Evolutionary conservation across 2,797 vertebrate species (phyloP), one percentile per base, ranked within the genome.

Genomic region (Phoebastria nigripes): DNA sequence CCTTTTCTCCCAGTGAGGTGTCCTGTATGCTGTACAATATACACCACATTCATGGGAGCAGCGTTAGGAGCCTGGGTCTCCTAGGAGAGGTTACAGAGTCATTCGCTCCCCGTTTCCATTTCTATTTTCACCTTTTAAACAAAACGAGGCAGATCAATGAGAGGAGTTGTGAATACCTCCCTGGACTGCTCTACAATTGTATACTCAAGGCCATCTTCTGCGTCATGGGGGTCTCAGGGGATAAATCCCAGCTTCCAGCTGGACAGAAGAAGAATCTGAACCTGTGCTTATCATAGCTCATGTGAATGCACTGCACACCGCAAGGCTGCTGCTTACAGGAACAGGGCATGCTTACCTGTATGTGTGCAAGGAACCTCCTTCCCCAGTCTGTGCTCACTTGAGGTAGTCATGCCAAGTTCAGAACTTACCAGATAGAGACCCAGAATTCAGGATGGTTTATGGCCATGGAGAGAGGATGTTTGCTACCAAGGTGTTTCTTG

Each of bases 371-470:
- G n/a, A 90, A 71, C 10, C 3, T 22, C n/a, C n/a, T 93, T 78
- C 51, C 37, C 6, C n/a, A 1, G 1, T 4, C 25, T 59, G n/a
- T 52, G 37, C 20, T 81, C 1, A 0, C 29, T 70, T 46, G 12
- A 49, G 13, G 25, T 31, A 14, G 20, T 39, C n/a, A 8, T 49
- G 22, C 3, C 46, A 82, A n/a, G 13, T 22, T 78, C 44, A 86
- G 49, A 83, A 78, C 8, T 91, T 76, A 73, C 18, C 35, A 80
- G 39, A 8, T 1, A 0, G 2, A 77, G 33, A 62, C 21, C 6
- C 54, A 79, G 84, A 54, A 37, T 77, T 86, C 80, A 88, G 56
- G 39, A 24, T 56, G 12, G 12, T 29, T 94, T 87, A 63, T 22
- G 61, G 56, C 11, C 8, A 1, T 9, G 22, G 41, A 44, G 59